These are phyloP conservation scores for Cheirogaleus medius DNA, from an alignment of 2,113 vertebrate species.

Conservation along the genomic window DNA sequence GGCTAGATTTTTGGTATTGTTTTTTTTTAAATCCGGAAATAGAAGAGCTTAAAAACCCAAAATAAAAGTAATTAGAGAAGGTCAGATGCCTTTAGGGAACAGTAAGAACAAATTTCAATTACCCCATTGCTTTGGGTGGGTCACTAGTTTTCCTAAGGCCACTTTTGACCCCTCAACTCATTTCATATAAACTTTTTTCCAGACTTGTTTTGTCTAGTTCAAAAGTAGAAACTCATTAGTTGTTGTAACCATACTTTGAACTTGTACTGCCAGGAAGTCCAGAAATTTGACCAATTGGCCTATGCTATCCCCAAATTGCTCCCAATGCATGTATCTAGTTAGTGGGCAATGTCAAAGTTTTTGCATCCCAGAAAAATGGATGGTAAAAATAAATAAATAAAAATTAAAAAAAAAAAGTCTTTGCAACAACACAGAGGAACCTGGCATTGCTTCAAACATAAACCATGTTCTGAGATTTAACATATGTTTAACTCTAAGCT, in stretches of 20 bases:
- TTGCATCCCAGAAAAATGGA: neutral
- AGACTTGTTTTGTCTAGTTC: neutral
- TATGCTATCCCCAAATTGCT: neutral
- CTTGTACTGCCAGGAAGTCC: neutral
- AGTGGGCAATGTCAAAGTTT: neutral
- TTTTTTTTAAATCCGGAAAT: neutral
- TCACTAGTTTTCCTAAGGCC: neutral
- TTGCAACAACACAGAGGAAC: neutral
- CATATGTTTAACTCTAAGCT: neutral
- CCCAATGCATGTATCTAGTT: neutral
- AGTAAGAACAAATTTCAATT: neutral
- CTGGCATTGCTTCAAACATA: slow-evolving; percentile 2
- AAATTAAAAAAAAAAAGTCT: neutral
- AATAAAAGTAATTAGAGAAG: slow-evolving; percentile 39
- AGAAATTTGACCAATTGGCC: neutral
- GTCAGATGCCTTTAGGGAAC: neutral
- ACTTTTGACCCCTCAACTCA: slow-evolving; percentile 26
- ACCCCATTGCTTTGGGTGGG: neutral
- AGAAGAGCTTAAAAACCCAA: neutral
- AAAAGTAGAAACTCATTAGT: neutral
- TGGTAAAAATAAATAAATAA: no score
- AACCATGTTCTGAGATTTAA: slow-evolving; percentile 20
- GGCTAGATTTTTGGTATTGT: neutral
- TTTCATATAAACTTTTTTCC: neutral
- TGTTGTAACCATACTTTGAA: neutral